These are phyloP conservation scores for Tympanuchus pallidicinctus DNA, from an alignment of 2,113 vertebrate genomes.

Conservation along the genomic window DNA sequence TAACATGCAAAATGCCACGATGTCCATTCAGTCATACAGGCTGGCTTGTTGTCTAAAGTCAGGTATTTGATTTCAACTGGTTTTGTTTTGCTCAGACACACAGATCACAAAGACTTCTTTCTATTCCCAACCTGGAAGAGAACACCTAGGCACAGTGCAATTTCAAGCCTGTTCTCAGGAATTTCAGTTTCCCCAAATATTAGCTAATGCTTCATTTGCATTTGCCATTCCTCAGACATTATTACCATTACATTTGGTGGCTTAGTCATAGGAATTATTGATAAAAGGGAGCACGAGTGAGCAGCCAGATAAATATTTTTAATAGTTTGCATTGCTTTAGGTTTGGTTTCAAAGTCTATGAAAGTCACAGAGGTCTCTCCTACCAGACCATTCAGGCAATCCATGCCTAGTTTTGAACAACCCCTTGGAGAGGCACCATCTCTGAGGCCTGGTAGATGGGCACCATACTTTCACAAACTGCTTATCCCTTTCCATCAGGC, in stretches of 20 bases:
- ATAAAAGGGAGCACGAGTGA: not conserved
- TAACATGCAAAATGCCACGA: not conserved
- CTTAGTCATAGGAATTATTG: not conserved
- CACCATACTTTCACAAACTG: not conserved
- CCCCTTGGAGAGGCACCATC: not conserved
- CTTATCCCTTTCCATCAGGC: not conserved
- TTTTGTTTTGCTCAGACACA: not conserved
- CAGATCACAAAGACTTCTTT: not conserved
- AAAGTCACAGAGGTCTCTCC: not conserved
- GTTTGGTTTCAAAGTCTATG: not conserved
- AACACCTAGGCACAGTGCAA: not conserved
- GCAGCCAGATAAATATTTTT: not conserved
- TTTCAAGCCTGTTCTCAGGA: not conserved
- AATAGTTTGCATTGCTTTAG: not conserved
- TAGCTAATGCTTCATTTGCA: not conserved
- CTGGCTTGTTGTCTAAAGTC: not conserved
- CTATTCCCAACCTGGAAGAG: not conserved
- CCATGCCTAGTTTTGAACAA: not conserved
- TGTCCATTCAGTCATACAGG: not conserved
- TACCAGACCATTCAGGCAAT: not conserved
- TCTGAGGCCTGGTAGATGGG: not conserved
- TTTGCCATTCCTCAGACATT: not conserved
- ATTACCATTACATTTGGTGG: not conserved
- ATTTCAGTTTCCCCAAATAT: not conserved
- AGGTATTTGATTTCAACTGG: not conserved